Evolutionary conservation across 2,797 vertebrate species (phyloP), one percentile per base, ranked within the genome.

Genomic region (Chelon labrosus): DNA sequence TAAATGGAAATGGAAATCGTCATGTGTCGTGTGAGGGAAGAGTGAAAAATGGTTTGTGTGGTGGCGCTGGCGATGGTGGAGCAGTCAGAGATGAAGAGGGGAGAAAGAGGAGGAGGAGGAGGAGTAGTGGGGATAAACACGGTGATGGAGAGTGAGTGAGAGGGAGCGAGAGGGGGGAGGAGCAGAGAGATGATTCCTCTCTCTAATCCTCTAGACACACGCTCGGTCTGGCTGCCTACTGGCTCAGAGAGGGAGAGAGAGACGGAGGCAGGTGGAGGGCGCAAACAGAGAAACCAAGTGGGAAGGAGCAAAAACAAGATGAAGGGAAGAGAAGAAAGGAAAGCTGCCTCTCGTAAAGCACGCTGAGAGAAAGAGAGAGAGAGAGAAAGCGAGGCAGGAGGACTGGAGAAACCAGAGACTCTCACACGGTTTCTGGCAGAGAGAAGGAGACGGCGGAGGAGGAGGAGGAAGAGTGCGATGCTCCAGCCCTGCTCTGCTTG

Each of bases 131-230:
- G 80, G 77, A 76, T 86, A 87, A 85, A 90, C 81, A 86, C 75
- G 75, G 84, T 77, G 87, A 90, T 90, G 83, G 84, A 85, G 85
- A 87, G 86, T 60, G 83, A 87, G 84, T 38, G 75, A 80, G 83
- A 80, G 83, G 55, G 84, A 88, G 44, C 27, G 65, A 57, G 75
- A 75, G 70, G 87, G 88, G 85, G 91, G 89, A 90, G 90, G 92
- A 91, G 91, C 84, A 65, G 84, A 75, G 87, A 84, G 84, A 90
- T 93, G 91, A 95, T 93, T 94, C 87, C 91, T 83, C 85, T 65
- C 88, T 73, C 78, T 95, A 95, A 95, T 95, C 93, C 92, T 92
- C 90, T 86, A 83, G 90, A 92, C 91, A 88, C 93, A 91, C 89
- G 85, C 89, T 89, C 59, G 85, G 86, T 86, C 90, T 89, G 90